Evolutionary conservation across 2,888 invertebrate genomes (phyloP), one percentile per base, ranked within the genome.

Genomic region (Hypselothyrea guttata): DNA sequence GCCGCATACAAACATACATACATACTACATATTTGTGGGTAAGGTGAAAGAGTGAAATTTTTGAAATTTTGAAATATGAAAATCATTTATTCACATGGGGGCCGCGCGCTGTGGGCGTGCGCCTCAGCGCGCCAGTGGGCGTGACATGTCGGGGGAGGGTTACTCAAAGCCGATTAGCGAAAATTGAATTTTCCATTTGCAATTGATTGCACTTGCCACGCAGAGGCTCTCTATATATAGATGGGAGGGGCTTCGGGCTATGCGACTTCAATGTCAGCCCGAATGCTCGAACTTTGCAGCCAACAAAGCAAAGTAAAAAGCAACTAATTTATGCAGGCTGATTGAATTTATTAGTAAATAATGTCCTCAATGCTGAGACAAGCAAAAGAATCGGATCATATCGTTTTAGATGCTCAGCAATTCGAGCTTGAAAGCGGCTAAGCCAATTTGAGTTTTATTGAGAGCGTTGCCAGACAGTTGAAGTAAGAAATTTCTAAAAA

Each of bases 181-280:
- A 79, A 84, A 81, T 84, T 86, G 64, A 79, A 81, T 81, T 81
- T 75, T 65, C 64, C 63, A 75, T 85, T 83, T 72, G 64, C 55
- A 65, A 79, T 63, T 79, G 84, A 83, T 79, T 75, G 81, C 77
- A 81, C 61, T 72, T 44, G 22, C n/a, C n/a, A n/a, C n/a, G n/a
- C n/a, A n/a, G n/a, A n/a, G n/a, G n/a, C n/a, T n/a, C n/a, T n/a
- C n/a, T n/a, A n/a, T n/a, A n/a, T n/a, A n/a, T n/a, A n/a, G n/a
- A n/a, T n/a, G n/a, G n/a, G n/a, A n/a, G n/a, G n/a, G n/a, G n/a
- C n/a, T n/a, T n/a, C n/a, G n/a, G n/a, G n/a, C n/a, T n/a, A n/a
- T n/a, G n/a, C n/a, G n/a, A n/a, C n/a, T n/a, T n/a, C n/a, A n/a
- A n/a, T n/a, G n/a, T n/a, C n/a, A n/a, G n/a, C n/a, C n/a, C n/a